These are phyloP conservation scores for Hydra vulgaris DNA, from an alignment of 30 jellyfish, hydroid and myxozoan genomes.

Conservation along the genomic window DNA sequence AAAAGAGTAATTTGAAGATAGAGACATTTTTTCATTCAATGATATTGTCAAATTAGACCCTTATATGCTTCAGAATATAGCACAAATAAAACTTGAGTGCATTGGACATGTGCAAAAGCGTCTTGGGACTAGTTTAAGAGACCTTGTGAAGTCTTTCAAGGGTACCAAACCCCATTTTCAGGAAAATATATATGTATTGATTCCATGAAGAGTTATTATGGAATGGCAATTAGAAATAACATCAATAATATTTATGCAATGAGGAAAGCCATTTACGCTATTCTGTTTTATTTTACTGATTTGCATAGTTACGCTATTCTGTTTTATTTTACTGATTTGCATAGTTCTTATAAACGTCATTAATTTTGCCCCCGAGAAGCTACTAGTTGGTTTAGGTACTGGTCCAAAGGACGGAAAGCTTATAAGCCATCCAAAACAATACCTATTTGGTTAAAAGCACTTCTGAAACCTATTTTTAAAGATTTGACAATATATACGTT, in stretches of 20 bases:
- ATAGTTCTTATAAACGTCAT: not conserved
- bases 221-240: not conserved
- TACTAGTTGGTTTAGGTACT: not conserved
- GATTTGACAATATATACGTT: not conserved
- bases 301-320: not conserved
- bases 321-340: not conserved
- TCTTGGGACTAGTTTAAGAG: not conserved
- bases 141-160: not conserved
- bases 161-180: not conserved
- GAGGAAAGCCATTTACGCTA: not conserved
- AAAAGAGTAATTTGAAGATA: not conserved
- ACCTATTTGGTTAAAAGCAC: not conserved
- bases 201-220: not conserved
- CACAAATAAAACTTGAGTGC: not conserved
- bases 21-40: too few relatives aligned
- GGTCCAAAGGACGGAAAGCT: not conserved
- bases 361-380: constrained; percentile 1
- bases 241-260: not conserved
- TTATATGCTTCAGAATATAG: not conserved
- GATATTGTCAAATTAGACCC: not conserved
- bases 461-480: not conserved
- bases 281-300: not conserved
- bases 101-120: not conserved
- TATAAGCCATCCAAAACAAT: not conserved
- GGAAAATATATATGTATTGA: not conserved